A percentile compares a stretch with the other conserved stretches of the same genome.
Conservation (phyloP, 2,888 invertebrate species). For the Coenonympha arcania region DNA sequence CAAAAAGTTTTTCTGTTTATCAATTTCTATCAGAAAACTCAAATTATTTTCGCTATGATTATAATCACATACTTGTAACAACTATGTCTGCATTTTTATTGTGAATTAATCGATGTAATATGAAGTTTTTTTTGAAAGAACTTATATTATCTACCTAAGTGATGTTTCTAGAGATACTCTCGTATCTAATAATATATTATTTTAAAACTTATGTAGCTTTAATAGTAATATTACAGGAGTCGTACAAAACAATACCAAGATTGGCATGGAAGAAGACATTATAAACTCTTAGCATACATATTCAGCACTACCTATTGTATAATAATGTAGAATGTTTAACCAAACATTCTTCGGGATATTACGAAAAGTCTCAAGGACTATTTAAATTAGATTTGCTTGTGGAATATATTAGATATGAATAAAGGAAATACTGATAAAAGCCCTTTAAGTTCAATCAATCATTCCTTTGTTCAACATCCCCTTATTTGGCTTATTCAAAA, state of each 20-base stretch:
- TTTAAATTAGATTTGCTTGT: constrained; percentile 4
- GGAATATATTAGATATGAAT: neutral
- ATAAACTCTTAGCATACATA: constrained; percentile 2
- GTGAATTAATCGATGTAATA: no score
- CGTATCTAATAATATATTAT: neutral
- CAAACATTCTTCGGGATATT: constrained; percentile 1
- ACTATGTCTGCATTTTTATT: no score
- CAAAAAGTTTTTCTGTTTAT: no score
- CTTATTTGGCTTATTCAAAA: constrained; percentile 6
- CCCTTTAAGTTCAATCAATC: neutral
- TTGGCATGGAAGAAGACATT: neutral
- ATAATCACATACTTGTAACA: no score
- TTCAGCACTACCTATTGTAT: constrained; percentile 3
- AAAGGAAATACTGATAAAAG: neutral
- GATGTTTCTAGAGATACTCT: no score
- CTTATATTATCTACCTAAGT: no score
- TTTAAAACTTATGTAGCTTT: neutral
- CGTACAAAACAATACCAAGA: neutral
- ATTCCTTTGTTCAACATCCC: neutral
- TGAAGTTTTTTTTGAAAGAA: no score
- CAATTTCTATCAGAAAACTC: no score
- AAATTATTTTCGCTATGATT: no score
- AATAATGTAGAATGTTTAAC: constrained; percentile 4
- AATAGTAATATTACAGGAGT: neutral
- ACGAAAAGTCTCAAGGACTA: neutral